A percentile compares a stretch with the other conserved stretches of the same genome.
Evolutionary conservation across 2,113 vertebrate species (phyloP).

Genomic region (Salvelinus sp.): DNA sequence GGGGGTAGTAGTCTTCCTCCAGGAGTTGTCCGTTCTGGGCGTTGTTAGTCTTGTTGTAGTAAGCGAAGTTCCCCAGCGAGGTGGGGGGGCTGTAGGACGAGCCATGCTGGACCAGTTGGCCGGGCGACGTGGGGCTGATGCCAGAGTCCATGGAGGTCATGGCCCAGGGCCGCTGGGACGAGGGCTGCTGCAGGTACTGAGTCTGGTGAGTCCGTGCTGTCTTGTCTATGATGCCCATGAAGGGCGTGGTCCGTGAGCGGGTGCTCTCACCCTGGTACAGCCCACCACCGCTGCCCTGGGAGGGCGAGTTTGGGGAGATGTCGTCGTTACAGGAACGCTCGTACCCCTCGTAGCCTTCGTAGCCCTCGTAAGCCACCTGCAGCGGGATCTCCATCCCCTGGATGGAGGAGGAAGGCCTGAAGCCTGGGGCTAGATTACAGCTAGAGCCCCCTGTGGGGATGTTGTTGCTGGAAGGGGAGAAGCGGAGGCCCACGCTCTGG

Average conservation of each 20-base stretch:
- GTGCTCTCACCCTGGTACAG: constrained; percentile 88
- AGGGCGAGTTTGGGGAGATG: constrained; percentile 91
- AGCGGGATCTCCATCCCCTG: constrained; percentile 98
- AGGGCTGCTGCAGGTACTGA: background rate
- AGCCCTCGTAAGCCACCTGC: constrained; percentile 86
- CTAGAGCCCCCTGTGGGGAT: constrained; percentile 85
- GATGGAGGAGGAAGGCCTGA: constrained; percentile 90
- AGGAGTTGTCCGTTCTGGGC: constrained; percentile 98
- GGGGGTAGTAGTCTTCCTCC: constrained; percentile 92
- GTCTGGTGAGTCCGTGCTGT: constrained; percentile 90
- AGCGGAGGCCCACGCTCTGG: constrained; percentile 92
- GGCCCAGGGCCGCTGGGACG: constrained; percentile 86
- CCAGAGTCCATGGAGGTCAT: constrained; percentile 93
- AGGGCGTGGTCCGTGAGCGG: constrained; percentile 94
- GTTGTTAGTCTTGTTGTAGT: constrained; percentile 99
- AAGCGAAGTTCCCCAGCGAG: constrained; percentile 97
- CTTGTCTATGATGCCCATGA: constrained; percentile 99
- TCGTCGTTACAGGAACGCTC: constrained; percentile 80
- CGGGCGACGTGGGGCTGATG: constrained; percentile 93
- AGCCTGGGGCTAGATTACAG: constrained; percentile 84
- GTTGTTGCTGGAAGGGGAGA: constrained; percentile 96
- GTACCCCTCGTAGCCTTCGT: no score
- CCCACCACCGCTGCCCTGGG: constrained; percentile 80
- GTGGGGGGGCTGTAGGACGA: constrained; percentile 92
- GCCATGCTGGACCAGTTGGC: constrained; percentile 86